Evolutionary conservation across 2,113 vertebrate genomes (phyloP), one percentile per base, ranked within the genome.

Genomic region (Arenaria interpres): DNA sequence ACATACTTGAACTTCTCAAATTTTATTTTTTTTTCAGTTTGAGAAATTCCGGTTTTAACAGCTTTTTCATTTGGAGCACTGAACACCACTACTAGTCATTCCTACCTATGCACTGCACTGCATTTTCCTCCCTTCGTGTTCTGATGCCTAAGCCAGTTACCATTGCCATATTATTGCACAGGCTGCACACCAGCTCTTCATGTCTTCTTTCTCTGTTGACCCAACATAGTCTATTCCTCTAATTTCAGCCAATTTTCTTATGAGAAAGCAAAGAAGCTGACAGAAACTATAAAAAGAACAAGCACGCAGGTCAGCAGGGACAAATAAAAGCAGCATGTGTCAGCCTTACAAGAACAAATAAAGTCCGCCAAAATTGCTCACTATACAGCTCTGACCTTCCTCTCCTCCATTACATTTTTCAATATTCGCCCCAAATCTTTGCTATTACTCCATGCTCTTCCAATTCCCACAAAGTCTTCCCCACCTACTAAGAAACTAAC

Each of bases 201-300:
- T 62, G 94, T 68, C 45, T 86, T 68, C 64, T 78, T 80, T 74
- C 72, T 86, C 69, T 93, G 72, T 54, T 78, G 80, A 90, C 41
- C 63, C 68, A 73, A 71, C 28, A 66, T 51, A 68, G 16, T 71
- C 66, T 62, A 78, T 45, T 76, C 57, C 48, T 82, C 64, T 77
- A 80, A 90, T 67, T 89, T 87, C 75, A 90, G 37, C 22, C 57
- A 51, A 56, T 86, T 92, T 93, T 89, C 69, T 90, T 72, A 87
- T 10, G 91, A 39, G n/a, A 91, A 76, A 79, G 41, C 66, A 85
- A 96, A 93, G 45, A 71, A 95, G 62, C 64, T 57, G 66, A 88
- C 59, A 80, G 46, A 78, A 92, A 82, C 60, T 91, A 81, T 45
- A 43, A 78, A 90, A 88, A 84, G 53, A 77, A 50, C 46, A 88